Conservation (phyloP, 37 sponge, comb jelly and placozoan genomes). For the Spongilla lacustris region DNA sequence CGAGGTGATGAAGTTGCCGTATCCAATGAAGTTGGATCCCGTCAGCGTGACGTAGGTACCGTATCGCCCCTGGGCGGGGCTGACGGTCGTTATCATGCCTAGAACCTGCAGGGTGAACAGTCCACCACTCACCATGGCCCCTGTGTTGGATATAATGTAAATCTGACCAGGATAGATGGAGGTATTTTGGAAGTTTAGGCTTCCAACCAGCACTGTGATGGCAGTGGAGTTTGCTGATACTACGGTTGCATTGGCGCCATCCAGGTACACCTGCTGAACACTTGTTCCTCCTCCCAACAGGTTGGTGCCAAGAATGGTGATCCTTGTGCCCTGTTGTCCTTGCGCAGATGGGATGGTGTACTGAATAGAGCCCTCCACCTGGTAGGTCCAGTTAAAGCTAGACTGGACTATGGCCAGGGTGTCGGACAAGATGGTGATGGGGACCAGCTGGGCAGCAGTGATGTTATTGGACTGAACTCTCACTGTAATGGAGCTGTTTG, state of each 20-base stretch:
- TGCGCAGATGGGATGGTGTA: slow-evolving; percentile 25
- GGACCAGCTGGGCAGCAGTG: not conserved
- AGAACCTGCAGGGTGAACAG: slow-evolving; percentile 35
- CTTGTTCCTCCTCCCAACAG: slow-evolving; percentile 60
- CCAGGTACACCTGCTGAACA: slow-evolving; percentile 36
- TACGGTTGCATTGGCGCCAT: slow-evolving; percentile 57
- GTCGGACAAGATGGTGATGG: slow-evolving; percentile 22
- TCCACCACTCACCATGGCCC: slow-evolving; percentile 63
- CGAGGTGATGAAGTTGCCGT: slow-evolving; percentile 12
- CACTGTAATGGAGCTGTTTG: slow-evolving; percentile 16
- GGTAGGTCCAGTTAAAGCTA: slow-evolving; percentile 56
- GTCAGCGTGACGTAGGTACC: slow-evolving; percentile 63
- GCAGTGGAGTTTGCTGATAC: not conserved
- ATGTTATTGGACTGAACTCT: slow-evolving; percentile 24
- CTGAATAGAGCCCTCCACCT: slow-evolving; percentile 30
- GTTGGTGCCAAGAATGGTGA: slow-evolving; percentile 55
- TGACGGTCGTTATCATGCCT: slow-evolving; percentile 64
- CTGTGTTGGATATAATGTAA: slow-evolving; percentile 67
- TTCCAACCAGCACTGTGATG: slow-evolving; percentile 42
- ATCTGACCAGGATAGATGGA: slow-evolving; percentile 27
- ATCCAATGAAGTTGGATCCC: slow-evolving; percentile 60
- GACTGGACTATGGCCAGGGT: slow-evolving; percentile 41
- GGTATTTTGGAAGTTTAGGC: not conserved
- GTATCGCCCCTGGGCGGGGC: slow-evolving; percentile 50
- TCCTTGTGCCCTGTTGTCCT: slow-evolving; percentile 67